phyloP scores from a whole-genome alignment of 2,113 vertebrate genomes.

The Fregata magnificens region DNA sequence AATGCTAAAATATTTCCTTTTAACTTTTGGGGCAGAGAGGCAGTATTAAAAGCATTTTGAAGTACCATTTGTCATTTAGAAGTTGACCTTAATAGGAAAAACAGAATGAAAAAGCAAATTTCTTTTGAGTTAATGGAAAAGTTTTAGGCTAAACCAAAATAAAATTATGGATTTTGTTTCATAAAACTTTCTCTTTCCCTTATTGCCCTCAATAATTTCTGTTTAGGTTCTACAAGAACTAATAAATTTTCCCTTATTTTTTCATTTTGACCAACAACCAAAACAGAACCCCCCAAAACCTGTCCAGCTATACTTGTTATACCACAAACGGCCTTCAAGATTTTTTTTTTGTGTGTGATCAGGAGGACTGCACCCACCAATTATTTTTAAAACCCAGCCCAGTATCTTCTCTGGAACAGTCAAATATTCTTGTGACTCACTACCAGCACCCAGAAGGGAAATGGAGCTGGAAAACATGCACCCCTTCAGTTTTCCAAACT shows the following conservation, averaged over 20 bases:
- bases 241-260: background rate
- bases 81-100: background rate
- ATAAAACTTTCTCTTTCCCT: background rate
- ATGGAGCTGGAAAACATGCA: background rate
- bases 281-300: background rate
- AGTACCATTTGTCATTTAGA: background rate
- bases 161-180: background rate
- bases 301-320: background rate
- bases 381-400: background rate
- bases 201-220: background rate
- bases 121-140: background rate
- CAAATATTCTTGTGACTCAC: background rate
- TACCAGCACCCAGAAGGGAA: background rate
- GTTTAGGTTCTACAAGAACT: background rate
- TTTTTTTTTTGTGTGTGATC: background rate
- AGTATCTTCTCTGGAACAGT: background rate
- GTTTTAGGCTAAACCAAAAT: background rate
- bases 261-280: background rate
- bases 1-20: background rate
- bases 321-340: background rate
- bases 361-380: background rate
- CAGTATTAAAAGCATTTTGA: background rate
- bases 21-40: background rate
- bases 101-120: background rate
- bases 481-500: background rate